These are phyloP conservation scores for Chloebia gouldiae DNA, from an alignment of 2,113 vertebrate genomes.

Conservation along the genomic window DNA sequence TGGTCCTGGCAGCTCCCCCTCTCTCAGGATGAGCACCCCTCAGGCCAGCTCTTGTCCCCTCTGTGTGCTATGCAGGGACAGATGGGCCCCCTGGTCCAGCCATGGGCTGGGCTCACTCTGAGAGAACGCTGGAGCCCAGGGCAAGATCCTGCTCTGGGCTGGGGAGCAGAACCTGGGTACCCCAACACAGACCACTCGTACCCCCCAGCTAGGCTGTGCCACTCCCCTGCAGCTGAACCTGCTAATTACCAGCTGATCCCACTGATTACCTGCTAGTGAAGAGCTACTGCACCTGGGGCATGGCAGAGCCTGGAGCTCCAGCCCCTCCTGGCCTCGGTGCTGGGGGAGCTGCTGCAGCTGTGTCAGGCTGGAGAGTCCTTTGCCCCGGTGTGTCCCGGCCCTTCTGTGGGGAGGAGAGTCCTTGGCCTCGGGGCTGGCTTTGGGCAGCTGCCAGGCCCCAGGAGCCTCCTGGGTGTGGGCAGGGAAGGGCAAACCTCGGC, in stretches of 20 bases:
- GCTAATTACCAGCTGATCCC: neutral
- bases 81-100: neutral
- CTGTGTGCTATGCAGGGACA: fast-evolving
- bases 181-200: fast-evolving
- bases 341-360: fast-evolving
- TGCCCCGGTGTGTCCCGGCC: fast-evolving
- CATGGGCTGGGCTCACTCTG: fast-evolving
- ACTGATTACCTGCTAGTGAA: neutral
- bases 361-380: neutral
- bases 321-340: fast-evolving
- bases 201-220: neutral
- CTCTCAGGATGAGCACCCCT: fast-evolving
- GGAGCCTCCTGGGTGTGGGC: neutral
- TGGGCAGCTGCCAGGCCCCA: neutral
- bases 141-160: neutral
- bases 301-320: fast-evolving
- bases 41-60: fast-evolving
- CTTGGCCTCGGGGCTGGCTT: neutral
- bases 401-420: neutral
- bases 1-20: neutral
- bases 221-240: neutral
- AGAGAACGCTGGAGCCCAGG: neutral
- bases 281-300: neutral
- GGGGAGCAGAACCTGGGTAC: neutral
- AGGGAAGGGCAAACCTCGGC: neutral